Evolutionary conservation across 2,113 vertebrate genomes (phyloP), one percentile per base, ranked within the genome.

Genomic region (Erythrocercus mccallii): DNA sequence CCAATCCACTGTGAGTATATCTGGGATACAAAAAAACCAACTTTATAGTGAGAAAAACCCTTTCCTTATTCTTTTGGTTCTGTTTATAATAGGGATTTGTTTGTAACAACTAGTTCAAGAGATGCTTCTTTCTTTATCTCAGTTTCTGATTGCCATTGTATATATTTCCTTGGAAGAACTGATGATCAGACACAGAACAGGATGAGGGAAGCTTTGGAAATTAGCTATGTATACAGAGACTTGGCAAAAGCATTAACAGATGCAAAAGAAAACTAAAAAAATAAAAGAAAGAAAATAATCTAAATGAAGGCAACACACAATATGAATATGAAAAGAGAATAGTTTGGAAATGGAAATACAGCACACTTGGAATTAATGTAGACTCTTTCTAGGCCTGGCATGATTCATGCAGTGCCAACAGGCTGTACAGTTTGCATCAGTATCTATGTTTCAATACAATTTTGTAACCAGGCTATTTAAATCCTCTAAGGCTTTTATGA

Each of bases 281-380:
- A 20, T 57, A 38, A 69, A 20, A 60, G 42, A 69, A 57, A 27
- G 12, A 79, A 94, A 94, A 82, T 66, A 64, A 89, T 72, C 79
- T 87, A 95, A 88, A 92, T 85, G 66, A 90, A 85, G 93, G 44
- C 53, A 92, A 93, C 23, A 93, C 47, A 14, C 60, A 82, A 90
- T 84, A 74, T 81, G 83, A 90, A 89, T 96, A 90, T 92, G 81
- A 91, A 95, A 95, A 89, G 66, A 60, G 56, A 81, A 80, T 47
- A 58, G 47, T 85, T 80, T 95, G 86, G 73, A 95, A 95, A 95
- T 95, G 81, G 77, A 92, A 94, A 89, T 91, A 57, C n/a, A 76
- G 73, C 53, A 66, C 24, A 65, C 64, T 94, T 72, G 71, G 72
- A 93, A 94, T 92, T 87, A 91, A 93, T 72, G 61, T 84, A 90